phyloP scores from a whole-genome alignment of 2,113 vertebrate genomes.

The Menidia beryllina region DNA sequence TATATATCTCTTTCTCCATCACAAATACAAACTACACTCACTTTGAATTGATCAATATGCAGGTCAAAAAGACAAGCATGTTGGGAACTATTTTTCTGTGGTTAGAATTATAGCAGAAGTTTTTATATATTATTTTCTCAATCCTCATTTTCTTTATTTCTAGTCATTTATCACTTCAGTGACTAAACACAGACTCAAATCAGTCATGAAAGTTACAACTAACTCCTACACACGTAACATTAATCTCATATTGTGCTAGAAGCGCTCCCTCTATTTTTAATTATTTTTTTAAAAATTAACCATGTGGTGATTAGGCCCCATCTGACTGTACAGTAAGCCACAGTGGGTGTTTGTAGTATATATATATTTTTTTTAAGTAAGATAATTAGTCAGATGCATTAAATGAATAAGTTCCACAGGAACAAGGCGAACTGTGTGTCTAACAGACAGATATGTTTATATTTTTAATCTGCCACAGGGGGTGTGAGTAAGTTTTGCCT shows the following conservation, averaged over 20 bases:
- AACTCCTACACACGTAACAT: constrained; percentile 36
- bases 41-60: constrained; percentile 11
- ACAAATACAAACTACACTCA: constrained; percentile 18
- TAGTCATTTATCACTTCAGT: constrained; percentile 17
- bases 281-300: constrained; percentile 1
- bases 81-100: constrained; percentile 6
- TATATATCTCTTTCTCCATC: constrained; percentile 23
- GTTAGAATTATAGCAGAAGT: constrained; percentile 21
- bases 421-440: background rate
- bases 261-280: constrained; percentile 38
- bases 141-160: constrained; percentile 26
- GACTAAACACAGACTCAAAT: constrained; percentile 52
- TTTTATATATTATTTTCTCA: constrained; percentile 9
- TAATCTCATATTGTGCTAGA: constrained; percentile 35
- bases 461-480: constrained; percentile 34
- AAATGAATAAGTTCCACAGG: constrained; percentile 9
- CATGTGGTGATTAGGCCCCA: background rate
- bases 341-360: background rate
- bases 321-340: constrained; percentile 14
- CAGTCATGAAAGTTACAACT: constrained; percentile 49
- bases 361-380: too few relatives aligned
- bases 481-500: constrained; percentile 31
- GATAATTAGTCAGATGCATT: background rate
- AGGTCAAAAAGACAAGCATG: background rate
- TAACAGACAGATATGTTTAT: constrained; percentile 21